These are phyloP conservation scores for Rhynchomys soricoides DNA, from an alignment of 2,113 vertebrate species.

Conservation along the genomic window DNA sequence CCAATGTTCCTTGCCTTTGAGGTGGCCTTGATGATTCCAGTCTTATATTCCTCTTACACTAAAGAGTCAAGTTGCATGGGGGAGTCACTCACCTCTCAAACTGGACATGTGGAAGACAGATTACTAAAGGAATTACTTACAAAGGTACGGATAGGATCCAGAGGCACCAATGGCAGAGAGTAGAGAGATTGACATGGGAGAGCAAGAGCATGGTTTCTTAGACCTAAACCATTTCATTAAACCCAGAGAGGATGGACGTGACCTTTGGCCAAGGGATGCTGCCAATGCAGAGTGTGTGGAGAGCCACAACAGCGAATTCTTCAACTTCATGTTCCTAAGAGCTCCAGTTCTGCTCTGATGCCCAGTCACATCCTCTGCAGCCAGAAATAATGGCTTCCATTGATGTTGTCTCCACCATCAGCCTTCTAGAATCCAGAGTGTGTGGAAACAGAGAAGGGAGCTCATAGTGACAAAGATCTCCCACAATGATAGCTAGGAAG, in stretches of 20 bases:
- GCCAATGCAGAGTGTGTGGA: too few relatives aligned
- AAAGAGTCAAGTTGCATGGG: neutral
- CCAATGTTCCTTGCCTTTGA: neutral
- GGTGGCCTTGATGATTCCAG: neutral
- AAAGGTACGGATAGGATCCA: neutral
- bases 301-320: neutral
- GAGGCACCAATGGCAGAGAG: neutral
- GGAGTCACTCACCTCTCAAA: neutral
- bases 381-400: neutral
- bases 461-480: neutral
- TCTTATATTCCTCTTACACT: neutral
- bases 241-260: neutral
- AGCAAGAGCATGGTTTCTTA: neutral
- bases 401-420: neutral
- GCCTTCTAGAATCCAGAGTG: neutral
- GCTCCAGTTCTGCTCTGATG: neutral
- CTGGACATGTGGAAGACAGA: neutral
- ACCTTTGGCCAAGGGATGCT: neutral
- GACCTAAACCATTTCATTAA: neutral
- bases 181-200: neutral
- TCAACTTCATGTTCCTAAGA: neutral
- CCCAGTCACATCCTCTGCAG: neutral
- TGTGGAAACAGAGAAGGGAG: neutral
- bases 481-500: neutral
- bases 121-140: neutral